Conservation (phyloP, 2,888 invertebrate species). For the Arenicola marina region DNA sequence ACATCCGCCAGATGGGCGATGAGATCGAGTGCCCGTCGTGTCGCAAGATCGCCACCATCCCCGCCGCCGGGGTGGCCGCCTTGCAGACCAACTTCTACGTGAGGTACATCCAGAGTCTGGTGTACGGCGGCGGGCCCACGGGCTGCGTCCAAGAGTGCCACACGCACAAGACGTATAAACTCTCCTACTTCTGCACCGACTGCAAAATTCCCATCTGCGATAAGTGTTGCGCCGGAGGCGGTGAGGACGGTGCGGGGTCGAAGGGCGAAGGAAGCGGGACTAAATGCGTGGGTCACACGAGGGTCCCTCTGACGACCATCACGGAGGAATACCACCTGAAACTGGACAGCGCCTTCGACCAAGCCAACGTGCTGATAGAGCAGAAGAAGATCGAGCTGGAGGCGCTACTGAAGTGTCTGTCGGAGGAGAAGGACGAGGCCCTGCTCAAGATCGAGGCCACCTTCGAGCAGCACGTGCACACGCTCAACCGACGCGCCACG, state of each 20-base stretch:
- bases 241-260: not conserved
- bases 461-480: conserved; percentile 35
- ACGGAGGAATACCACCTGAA: conserved; percentile 34
- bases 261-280: conserved; percentile 3
- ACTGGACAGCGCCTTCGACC: conserved; percentile 29
- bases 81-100: conserved; percentile 40
- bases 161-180: conserved; percentile 12
- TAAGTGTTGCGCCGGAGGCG: conserved; percentile 13
- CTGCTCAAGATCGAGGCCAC: conserved; percentile 34
- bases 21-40: conserved; percentile 40
- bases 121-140: conserved; percentile 17
- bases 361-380: conserved; percentile 34
- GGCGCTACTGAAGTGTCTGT: conserved; percentile 27
- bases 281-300: conserved; percentile 18
- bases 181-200: conserved; percentile 14
- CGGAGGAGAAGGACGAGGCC: conserved; percentile 36
- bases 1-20: conserved; percentile 35
- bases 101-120: conserved; percentile 38
- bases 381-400: conserved; percentile 34
- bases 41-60: conserved; percentile 35
- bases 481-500: conserved; percentile 33
- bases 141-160: conserved; percentile 16
- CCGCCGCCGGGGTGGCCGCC: conserved; percentile 36
- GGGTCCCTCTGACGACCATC: conserved; percentile 26
- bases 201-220: conserved; percentile 21